Percentiles rank a stretch among this genome's conserved stretches.
Conservation (phyloP, 2,113 vertebrate species). For the Nymphicus hollandicus region DNA sequence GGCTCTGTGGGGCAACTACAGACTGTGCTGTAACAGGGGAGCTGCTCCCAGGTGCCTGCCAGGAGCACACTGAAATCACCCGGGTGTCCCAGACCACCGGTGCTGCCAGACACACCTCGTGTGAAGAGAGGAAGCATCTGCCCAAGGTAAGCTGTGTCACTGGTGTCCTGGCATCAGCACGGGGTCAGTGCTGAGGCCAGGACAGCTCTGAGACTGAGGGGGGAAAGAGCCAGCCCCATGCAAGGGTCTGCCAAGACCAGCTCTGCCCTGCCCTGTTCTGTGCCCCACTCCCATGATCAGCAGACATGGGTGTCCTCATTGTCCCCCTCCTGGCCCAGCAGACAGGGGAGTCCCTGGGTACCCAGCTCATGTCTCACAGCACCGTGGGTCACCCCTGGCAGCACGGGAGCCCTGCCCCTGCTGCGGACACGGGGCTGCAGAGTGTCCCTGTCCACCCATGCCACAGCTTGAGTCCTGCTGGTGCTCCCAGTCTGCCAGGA, state of each 20-base stretch:
- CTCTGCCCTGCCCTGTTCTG: not conserved
- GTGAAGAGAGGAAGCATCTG: not conserved
- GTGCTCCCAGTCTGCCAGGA: not conserved
- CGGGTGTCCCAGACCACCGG: fast-evolving
- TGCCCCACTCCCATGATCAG: not conserved
- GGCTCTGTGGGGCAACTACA: not conserved
- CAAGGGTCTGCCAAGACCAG: fast-evolving
- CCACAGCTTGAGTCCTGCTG: fast-evolving
- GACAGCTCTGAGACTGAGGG: not conserved
- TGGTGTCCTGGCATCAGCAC: fast-evolving
- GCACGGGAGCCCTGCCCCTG: not conserved
- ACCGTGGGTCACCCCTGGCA: fast-evolving
- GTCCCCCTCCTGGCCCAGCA: not conserved
- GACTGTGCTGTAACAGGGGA: not conserved
- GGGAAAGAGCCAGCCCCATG: not conserved
- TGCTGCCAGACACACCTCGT: not conserved
- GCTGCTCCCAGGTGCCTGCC: not conserved
- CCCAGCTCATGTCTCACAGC: fast-evolving
- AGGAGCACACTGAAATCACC: not conserved
- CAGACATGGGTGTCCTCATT: not conserved
- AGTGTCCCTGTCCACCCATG: not conserved
- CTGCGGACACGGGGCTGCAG: not conserved
- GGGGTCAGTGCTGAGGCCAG: not conserved
- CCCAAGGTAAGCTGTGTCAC: not conserved
- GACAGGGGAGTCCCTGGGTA: not conserved